Conservation (phyloP, 2,113 vertebrate species). For the Silurus meridionalis region DNA sequence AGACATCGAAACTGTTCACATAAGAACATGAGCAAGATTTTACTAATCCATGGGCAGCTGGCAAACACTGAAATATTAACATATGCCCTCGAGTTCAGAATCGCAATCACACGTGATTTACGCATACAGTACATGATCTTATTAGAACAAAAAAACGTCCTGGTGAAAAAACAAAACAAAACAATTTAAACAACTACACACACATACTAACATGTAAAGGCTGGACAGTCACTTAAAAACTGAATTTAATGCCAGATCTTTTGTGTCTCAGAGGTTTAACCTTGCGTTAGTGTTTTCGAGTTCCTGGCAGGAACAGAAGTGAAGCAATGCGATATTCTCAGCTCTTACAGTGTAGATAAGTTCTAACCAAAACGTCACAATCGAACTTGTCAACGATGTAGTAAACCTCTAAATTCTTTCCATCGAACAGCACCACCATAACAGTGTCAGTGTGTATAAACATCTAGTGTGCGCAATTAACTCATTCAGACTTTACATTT, state of each 20-base stretch:
- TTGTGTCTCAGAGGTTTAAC: not conserved
- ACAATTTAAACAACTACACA: not conserved
- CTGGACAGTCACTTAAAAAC: not conserved
- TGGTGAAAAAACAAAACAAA: not conserved
- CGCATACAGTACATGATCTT: not conserved
- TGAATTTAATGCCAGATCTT: not conserved
- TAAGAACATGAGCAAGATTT: not conserved
- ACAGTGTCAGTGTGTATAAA: not conserved
- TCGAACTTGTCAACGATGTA: not conserved
- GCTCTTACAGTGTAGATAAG: not conserved
- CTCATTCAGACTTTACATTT: not conserved
- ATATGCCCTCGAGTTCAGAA: not conserved
- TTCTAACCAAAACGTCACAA: not conserved
- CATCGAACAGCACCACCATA: not conserved
- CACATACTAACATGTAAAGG: not conserved
- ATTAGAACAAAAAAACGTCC: not conserved
- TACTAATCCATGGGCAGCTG: not conserved
- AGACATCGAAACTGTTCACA: not conserved
- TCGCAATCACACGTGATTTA: not conserved
- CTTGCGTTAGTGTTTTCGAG: not conserved
- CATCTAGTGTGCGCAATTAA: not conserved
- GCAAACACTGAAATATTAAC: slow-evolving; percentile 23
- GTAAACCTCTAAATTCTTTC: not conserved
- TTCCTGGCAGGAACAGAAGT: not conserved
- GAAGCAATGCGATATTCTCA: not conserved